Evolutionary conservation across 2,797 vertebrate genomes (phyloP).

Genomic region (Cyclura pinguis): DNA sequence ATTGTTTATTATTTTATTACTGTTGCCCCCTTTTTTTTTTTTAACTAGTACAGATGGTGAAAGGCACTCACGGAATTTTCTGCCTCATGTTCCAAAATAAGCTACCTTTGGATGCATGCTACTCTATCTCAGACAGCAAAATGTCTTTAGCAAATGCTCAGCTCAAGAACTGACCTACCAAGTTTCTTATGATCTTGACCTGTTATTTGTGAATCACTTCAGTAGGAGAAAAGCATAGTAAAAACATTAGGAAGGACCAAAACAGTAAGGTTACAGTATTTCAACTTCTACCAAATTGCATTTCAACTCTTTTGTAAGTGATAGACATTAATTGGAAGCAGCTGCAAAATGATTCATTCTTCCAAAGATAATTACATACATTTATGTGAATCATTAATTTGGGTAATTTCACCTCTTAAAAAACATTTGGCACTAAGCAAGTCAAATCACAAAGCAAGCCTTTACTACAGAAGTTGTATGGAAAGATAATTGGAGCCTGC

Average conservation of each 20-base stretch:
- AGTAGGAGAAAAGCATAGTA: background rate
- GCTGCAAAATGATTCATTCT: slow-evolving; percentile 72
- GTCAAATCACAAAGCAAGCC: slow-evolving; percentile 62
- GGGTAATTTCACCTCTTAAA: slow-evolving; percentile 60
- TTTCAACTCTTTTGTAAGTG: slow-evolving; percentile 29
- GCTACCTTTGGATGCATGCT: background rate
- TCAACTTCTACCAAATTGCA: background rate
- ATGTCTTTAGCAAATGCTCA: background rate
- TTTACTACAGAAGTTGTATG: slow-evolving; percentile 52
- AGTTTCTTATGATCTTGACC: background rate
- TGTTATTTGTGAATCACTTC: background rate
- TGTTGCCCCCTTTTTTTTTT: background rate
- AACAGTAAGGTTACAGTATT: accelerated
- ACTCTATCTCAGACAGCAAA: background rate
- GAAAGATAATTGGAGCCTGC: slow-evolving; percentile 40
- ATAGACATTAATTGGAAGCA: slow-evolving; percentile 71
- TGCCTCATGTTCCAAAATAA: background rate
- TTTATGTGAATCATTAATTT: slow-evolving; percentile 69
- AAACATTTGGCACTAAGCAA: slow-evolving; percentile 43
- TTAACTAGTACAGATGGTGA: background rate
- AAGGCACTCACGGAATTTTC: background rate
- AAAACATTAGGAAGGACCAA: background rate
- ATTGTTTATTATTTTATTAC: background rate
- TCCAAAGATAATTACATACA: slow-evolving; percentile 74
- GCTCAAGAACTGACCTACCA: background rate